These are phyloP conservation scores for Cryptomyrus ogoouensis DNA, from an alignment of 2,113 vertebrate species.

Conservation along the genomic window DNA sequence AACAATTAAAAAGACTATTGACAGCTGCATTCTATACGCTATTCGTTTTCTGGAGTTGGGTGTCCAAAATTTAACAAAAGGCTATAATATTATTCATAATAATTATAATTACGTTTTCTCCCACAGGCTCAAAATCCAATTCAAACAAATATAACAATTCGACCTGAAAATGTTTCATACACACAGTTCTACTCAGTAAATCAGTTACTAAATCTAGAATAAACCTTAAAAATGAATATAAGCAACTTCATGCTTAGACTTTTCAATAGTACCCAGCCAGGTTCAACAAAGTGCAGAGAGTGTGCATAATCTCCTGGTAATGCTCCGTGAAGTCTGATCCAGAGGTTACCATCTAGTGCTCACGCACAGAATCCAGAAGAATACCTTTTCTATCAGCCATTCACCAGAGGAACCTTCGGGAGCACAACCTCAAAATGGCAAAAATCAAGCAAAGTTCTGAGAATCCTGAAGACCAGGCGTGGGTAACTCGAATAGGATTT, in stretches of 20 bases:
- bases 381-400: not conserved
- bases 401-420: not conserved
- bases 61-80: not conserved
- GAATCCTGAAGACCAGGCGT: not conserved
- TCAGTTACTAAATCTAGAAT: not conserved
- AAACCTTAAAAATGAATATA: not conserved
- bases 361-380: not conserved
- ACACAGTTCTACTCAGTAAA: not conserved
- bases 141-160: slow-evolving; percentile 2
- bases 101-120: not conserved
- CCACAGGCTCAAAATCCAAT: not conserved
- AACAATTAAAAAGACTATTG: not conserved
- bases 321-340: not conserved
- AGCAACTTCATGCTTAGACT: not conserved
- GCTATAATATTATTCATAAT: not conserved
- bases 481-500: not conserved
- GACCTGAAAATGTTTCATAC: not conserved
- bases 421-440: not conserved
- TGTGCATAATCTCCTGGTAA: not conserved
- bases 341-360: not conserved
- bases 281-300: not conserved
- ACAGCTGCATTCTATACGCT: not conserved
- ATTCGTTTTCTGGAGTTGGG: not conserved
- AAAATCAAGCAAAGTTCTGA: not conserved
- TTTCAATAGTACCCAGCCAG: not conserved